Evolutionary conservation across 2,797 vertebrate genomes (phyloP), one percentile per base, ranked within the genome.

Genomic region (Microctenopoma lineatum): DNA sequence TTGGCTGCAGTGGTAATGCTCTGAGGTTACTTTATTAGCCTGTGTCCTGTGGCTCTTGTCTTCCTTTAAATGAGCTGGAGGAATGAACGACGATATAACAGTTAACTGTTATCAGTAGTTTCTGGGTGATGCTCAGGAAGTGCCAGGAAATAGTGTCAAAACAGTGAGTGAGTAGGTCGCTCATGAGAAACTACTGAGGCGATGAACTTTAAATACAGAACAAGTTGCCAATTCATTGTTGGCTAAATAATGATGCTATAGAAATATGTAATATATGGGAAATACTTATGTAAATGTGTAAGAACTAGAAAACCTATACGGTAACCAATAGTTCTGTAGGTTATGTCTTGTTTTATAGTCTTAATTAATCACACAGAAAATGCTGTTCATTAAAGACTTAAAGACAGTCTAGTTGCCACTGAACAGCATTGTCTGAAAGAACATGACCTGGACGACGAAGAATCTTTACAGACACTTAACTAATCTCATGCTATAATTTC

Each of bases 51-150:
- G 52, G 46, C 64, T 65, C 46, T 70, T 42, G 16, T 72, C 47
- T 42, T 78, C 70, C 54, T 52, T 61, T 65, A 58, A 73, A 70
- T 80, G 65, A 79, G 60, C 6, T 65, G 21, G 46, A 69, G 21
- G 14, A n/a, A 42, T 53, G 27, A 71, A 74, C 59, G 55, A 25
- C 21, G 51, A 11, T 21, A 21, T 18, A 45, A 50, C 50, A 11
- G 29, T 34, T 36, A n/a, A 52, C 59, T 65, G 34, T 83, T 83
- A 85, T 90, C 80, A 70, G 67, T 58, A 55, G 53, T 75, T 50
- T 77, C 13, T 77, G 80, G 85, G 83, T 83, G 87, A 74, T 32
- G 74, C 59, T 51, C 65, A 83, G 81, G 80, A 85, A 79, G 71
- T 59, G 32, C 21, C 68, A 79, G 79, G 80, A 88, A 87, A 82